These are phyloP conservation scores for Pao palembangensis DNA, from an alignment of 2,113 vertebrate species.

Conservation along the genomic window DNA sequence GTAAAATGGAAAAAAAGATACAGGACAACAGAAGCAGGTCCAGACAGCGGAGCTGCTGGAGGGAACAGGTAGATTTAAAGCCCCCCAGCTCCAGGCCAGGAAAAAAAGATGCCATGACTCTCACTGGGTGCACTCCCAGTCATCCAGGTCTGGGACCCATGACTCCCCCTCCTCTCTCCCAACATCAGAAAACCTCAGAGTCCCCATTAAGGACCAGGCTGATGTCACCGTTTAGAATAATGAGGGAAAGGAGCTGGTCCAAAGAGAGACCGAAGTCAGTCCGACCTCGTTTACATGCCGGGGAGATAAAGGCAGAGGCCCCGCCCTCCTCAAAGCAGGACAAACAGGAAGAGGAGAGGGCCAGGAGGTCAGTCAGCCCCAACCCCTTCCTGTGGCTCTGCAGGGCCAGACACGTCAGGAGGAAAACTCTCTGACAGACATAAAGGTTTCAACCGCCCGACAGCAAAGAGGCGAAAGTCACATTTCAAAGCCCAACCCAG, in stretches of 20 bases:
- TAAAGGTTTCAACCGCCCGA: background rate
- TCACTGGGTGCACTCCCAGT: slow-evolving; percentile 1
- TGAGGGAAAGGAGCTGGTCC: slow-evolving; percentile 82
- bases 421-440: slow-evolving; percentile 72
- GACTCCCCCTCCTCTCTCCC: slow-evolving; percentile 1
- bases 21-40: slow-evolving; percentile 20
- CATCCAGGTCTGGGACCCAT: background rate
- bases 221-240: slow-evolving; percentile 72
- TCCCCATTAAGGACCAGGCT: slow-evolving; percentile 66
- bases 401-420: slow-evolving; percentile 72
- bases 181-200: slow-evolving; percentile 48
- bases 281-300: slow-evolving; percentile 29
- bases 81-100: background rate
- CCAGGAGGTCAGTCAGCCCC: slow-evolving; percentile 66
- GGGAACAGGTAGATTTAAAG: slow-evolving; percentile 17
- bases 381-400: slow-evolving; percentile 73
- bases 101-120: too few species aligned
- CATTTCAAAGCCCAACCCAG: too few species aligned
- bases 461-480: background rate
- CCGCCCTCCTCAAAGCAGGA: slow-evolving; percentile 51
- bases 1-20: slow-evolving; percentile 6
- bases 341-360: slow-evolving; percentile 51
- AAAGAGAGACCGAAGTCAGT: slow-evolving; percentile 73
- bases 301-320: slow-evolving; percentile 28
- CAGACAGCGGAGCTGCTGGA: slow-evolving; percentile 5